Percentiles rank a stretch among this genome's conserved stretches.
phyloP scores from a whole-genome alignment of 2,113 vertebrate species.

The Amphiprion percula region DNA sequence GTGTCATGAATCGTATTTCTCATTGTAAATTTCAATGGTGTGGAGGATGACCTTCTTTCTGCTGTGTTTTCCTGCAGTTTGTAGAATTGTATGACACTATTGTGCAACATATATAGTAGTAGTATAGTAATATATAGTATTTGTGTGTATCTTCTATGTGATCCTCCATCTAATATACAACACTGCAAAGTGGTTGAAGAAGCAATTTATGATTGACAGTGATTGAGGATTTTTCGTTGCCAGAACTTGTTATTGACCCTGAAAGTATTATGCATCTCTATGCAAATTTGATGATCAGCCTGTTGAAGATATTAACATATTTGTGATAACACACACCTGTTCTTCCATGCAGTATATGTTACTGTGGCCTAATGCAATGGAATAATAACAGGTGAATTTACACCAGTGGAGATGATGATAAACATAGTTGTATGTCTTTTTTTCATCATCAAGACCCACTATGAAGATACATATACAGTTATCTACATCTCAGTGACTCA shows the following conservation, averaged over 20 bases:
- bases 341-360: not conserved
- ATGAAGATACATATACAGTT: too few species aligned
- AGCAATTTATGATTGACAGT: too few species aligned
- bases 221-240: not conserved
- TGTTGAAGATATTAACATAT: not conserved
- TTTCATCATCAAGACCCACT: too few species aligned
- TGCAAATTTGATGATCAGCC: not conserved
- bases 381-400: not conserved
- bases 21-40: not conserved
- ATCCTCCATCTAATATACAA: too few species aligned
- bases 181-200: too few species aligned
- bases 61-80: not conserved
- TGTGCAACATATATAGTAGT: not conserved
- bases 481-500: too few species aligned
- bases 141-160: not conserved
- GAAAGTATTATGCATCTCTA: not conserved
- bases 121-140: too few species aligned
- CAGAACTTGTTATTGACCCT: not conserved
- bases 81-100: not conserved
- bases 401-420: too few species aligned
- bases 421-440: too few species aligned
- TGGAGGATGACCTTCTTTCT: not conserved
- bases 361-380: not conserved
- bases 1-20: conserved; percentile 7
- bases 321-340: not conserved